A percentile compares a stretch with the other conserved stretches of the same genome.
These are phyloP conservation scores for Spodoptera littoralis DNA, from an alignment of 2,888 invertebrate species.

Conservation along the genomic window DNA sequence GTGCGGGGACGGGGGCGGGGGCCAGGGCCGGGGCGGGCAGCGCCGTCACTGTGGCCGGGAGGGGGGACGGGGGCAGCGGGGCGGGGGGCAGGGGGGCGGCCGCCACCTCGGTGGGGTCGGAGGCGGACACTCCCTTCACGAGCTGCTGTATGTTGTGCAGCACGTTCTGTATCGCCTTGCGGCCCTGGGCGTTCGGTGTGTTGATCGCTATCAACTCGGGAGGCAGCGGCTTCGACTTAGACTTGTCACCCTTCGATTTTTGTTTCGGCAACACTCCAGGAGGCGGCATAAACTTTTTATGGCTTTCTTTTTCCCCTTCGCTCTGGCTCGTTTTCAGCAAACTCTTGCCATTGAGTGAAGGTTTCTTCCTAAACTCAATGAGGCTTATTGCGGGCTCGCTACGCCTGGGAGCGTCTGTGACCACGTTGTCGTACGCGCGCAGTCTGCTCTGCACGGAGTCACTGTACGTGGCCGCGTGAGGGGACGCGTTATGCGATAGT, in stretches of 20 bases:
- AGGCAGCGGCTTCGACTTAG: conserved; percentile 81
- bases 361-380: conserved; percentile 83
- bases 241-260: conserved; percentile 71
- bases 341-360: conserved; percentile 81
- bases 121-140: conserved; percentile 83
- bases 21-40: conserved; percentile 68
- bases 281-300: conserved; percentile 77
- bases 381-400: conserved; percentile 76
- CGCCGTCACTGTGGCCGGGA: conserved; percentile 60
- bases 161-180: conserved; percentile 84
- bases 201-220: conserved; percentile 90
- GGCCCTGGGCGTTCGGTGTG: conserved; percentile 82
- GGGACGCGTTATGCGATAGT: conserved; percentile 92
- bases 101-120: conserved; percentile 83
- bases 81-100: conserved; percentile 78
- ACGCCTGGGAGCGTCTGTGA: conserved; percentile 71
- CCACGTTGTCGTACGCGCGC: conserved; percentile 92
- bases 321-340: conserved; percentile 79
- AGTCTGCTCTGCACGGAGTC: conserved; percentile 94
- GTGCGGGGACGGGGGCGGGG: conserved; percentile 19
- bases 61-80: conserved; percentile 69
- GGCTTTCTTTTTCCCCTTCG: conserved; percentile 69
- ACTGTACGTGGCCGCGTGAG: conserved; percentile 93
- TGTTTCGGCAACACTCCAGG: conserved; percentile 71
- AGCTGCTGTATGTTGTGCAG: conserved; percentile 85